These are phyloP conservation scores for Tringa solitaria DNA, from an alignment of 2,113 vertebrate genomes.

Conservation along the genomic window DNA sequence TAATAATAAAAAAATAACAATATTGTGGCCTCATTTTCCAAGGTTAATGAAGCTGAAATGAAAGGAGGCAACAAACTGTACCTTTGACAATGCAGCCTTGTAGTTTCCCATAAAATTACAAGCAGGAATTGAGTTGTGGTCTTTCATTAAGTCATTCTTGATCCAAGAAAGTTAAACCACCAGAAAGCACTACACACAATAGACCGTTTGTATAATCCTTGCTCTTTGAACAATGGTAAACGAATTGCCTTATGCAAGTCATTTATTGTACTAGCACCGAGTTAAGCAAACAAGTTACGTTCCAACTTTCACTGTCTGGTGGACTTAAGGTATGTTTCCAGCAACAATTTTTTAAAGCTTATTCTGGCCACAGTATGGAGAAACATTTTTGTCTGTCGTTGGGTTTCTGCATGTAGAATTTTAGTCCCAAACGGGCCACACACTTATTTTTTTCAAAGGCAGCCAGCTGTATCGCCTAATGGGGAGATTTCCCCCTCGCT, in stretches of 20 bases:
- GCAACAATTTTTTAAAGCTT: background rate
- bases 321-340: conserved; percentile 1
- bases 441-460: background rate
- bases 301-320: conserved; percentile 28
- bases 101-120: background rate
- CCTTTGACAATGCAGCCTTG: background rate
- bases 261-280: background rate
- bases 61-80: background rate
- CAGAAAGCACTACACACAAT: background rate
- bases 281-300: conserved; percentile 19
- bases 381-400: background rate
- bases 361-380: background rate
- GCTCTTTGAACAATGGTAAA: background rate
- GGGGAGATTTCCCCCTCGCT: background rate
- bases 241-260: background rate
- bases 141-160: background rate
- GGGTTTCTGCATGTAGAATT: background rate
- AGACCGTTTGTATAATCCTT: background rate
- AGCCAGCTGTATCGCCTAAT: background rate
- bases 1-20: background rate
- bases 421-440: background rate
- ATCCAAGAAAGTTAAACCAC: background rate
- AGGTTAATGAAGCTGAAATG: background rate
- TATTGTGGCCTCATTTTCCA: background rate
- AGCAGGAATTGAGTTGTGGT: background rate